Evolutionary conservation across 2,888 invertebrate species (phyloP).

Genomic region (Synergus itoensis): DNA sequence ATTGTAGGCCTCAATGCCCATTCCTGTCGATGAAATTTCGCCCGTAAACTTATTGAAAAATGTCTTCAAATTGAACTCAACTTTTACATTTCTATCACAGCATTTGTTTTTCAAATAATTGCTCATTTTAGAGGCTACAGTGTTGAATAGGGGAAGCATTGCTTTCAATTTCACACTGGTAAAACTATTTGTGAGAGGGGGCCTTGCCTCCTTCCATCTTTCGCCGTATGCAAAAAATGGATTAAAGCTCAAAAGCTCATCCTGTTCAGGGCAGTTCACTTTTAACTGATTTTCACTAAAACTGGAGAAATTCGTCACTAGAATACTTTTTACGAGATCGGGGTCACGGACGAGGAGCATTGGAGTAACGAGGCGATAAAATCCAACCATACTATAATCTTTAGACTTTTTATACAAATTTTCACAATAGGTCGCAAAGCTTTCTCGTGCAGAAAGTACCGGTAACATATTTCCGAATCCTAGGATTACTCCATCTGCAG

Average conservation of each 20-base stretch:
- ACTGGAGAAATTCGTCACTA: slow-evolving; percentile 63
- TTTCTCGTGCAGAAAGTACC: slow-evolving; percentile 42
- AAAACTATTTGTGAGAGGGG: slow-evolving; percentile 34
- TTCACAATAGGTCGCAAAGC: slow-evolving; percentile 45
- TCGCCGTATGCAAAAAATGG: slow-evolving; percentile 45
- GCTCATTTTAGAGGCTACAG: slow-evolving; percentile 41
- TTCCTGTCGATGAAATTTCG: slow-evolving; percentile 12
- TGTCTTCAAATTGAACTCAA: not conserved
- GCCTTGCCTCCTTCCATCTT: slow-evolving; percentile 42
- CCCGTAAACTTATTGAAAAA: slow-evolving; percentile 1
- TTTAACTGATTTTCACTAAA: slow-evolving; percentile 60
- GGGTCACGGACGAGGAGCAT: slow-evolving; percentile 65
- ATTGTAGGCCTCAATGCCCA: slow-evolving; percentile 16
- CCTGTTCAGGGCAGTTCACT: not conserved
- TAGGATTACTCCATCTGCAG: slow-evolving; percentile 45
- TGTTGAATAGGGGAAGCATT: slow-evolving; percentile 36
- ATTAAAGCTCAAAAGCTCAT: slow-evolving; percentile 29
- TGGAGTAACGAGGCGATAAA: slow-evolving; percentile 53
- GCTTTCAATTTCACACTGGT: slow-evolving; percentile 45
- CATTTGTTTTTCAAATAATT: slow-evolving; percentile 31
- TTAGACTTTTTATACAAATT: slow-evolving; percentile 47
- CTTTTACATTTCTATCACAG: not conserved
- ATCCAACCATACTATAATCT: slow-evolving; percentile 56
- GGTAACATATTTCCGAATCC: slow-evolving; percentile 50
- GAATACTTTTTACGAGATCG: slow-evolving; percentile 62